Evolutionary conservation across 1,140 invertebrate species (phyloP), one percentile per base, ranked within the genome.

Genomic region (Cylas formicarius): DNA sequence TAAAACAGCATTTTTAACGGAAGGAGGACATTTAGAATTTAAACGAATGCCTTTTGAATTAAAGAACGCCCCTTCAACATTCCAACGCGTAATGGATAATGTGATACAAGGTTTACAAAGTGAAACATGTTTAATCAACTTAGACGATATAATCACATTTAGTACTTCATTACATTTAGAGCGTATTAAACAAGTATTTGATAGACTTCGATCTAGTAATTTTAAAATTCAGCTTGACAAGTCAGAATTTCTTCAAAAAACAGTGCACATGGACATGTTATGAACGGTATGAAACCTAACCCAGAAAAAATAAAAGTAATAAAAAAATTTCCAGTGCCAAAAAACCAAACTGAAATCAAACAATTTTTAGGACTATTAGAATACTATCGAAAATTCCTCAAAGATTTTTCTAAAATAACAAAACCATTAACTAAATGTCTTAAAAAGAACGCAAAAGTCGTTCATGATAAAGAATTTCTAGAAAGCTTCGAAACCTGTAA

Each of bases 141-240:
- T 62, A 7, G 56, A 64, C 23, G 60, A 65, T 31, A 60, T 62
- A 2, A 41, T 65, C 29, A 3, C 38, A 2, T 20, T 31, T 20
- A 8, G 29, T 53, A 11, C 8, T 43, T 32, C 33, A 50, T 36
- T 19, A 51, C 22, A 41, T 32, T 23, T 20, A 47, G 10, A 58
- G 58, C n/a, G n/a, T 13, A 17, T 39, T 21, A 60, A 56, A 48
- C 31, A 53, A 37, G 45, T 69, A 13, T 62, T 69, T 28, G 21
- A 55, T 6, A 50, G 48, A 46, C 38, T 66, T 16, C 38, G 48
- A 24, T n/a, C 44, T 22, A 19, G 45, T 35, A 65, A 67, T 35
- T 41, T 71, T 7, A 67, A 65, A 66, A 65, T 69, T 1, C 56
- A 69, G 48, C 57, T 56, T 0, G 53, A 60, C 11, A 70, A 71